Evolutionary conservation across 2,888 invertebrate genomes (phyloP), one percentile per base, ranked within the genome.

Genomic region (Acleris sparsana): DNA sequence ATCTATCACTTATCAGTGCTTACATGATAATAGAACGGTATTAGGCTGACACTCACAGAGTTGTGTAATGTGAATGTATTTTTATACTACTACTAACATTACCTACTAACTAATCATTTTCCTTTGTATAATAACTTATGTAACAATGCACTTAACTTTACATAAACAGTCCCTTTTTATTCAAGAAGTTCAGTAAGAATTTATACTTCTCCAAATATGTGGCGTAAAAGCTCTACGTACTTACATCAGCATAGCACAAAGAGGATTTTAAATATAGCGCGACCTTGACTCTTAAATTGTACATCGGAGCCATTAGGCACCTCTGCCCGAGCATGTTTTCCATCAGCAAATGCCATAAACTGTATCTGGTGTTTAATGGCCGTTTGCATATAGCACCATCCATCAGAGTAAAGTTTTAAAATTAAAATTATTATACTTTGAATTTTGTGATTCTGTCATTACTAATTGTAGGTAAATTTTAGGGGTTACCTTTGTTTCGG

Each of bases 211-310:
- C 29, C 33, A 49, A 51, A 65, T 44, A 56, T 56, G 60, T 56
- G 55, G 55, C 60, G 60, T 51, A 66, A 61, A 62, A 66, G 56
- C 56, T 33, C 33, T 39, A 13, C 39, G 16, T 58, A 48, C 51
- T 48, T 53, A 55, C 56, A 61, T 57, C 52, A 62, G 25, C 52
- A 46, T 56, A 62, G 25, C 52, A 46, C 48, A 49, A 57, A 53
- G 56, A 46, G 51, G 16, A 33, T 22, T 62, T 52, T 62, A 62
- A 60, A 65, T 51, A 62, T 66, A 66, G 44, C 18, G 48, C 39
- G 61, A 62, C 66, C 66, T 66, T 66, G 66, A 66, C 66, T 66
- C 56, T 61, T 53, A 53, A 66, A 66, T 58, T 49, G 58, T 58
- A 61, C 25, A 25, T 58, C 55, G 46, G 52, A 18, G 51, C 66